These are phyloP conservation scores for Lysandra coridon DNA, from an alignment of 2,888 invertebrate species.

Conservation along the genomic window DNA sequence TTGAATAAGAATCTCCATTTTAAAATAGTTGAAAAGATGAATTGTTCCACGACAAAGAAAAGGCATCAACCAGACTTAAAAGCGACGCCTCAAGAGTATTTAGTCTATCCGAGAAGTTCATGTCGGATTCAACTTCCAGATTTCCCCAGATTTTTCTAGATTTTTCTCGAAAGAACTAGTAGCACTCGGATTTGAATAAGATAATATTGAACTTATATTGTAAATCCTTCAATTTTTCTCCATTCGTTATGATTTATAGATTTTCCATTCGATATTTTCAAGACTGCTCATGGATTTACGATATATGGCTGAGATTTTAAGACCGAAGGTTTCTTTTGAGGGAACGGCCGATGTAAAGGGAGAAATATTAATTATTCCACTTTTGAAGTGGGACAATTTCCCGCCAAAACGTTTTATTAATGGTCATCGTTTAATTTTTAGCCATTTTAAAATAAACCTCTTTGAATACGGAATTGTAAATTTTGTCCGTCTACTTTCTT, in stretches of 20 bases:
- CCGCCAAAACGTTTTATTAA: conserved; percentile 3
- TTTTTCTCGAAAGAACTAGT: conserved; percentile 8
- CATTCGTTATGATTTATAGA: conserved; percentile 16
- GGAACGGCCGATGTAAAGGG: background rate
- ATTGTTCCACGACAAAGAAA: conserved; percentile 56
- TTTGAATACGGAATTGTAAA: conserved; percentile 20
- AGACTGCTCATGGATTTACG: conserved; percentile 1
- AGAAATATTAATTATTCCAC: background rate
- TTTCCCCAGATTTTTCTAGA: conserved; percentile 11
- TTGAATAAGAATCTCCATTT: conserved; percentile 40
- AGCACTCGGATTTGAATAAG: conserved; percentile 16
- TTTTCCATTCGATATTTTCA: conserved; percentile 3
- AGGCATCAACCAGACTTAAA: conserved; percentile 60
- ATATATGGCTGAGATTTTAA: background rate
- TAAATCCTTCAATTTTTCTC: conserved; percentile 15
- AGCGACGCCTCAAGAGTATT: conserved; percentile 61
- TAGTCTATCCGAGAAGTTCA: conserved; percentile 40
- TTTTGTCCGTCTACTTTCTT: conserved; percentile 20
- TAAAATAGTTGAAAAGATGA: conserved; percentile 42
- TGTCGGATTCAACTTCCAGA: conserved; percentile 32
- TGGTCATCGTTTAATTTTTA: background rate
- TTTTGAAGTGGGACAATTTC: background rate
- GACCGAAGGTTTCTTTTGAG: background rate
- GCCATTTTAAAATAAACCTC: background rate
- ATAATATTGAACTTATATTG: conserved; percentile 24